phyloP scores from a whole-genome alignment of 2,888 invertebrate genomes.

The Aradus depressus region DNA sequence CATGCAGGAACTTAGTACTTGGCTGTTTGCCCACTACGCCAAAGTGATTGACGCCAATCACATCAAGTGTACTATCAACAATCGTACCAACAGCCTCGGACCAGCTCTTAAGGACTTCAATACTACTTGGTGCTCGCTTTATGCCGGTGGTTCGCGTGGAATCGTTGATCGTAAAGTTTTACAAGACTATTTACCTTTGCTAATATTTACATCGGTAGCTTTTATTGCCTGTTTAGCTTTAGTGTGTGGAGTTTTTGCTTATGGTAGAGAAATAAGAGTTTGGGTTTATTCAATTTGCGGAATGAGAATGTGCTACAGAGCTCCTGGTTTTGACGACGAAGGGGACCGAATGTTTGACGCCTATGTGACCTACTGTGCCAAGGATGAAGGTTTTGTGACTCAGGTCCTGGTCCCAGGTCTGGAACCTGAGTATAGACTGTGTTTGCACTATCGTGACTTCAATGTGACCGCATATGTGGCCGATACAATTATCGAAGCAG shows the following conservation, averaged over 20 bases:
- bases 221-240: conserved; percentile 47
- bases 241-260: conserved; percentile 48
- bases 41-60: conserved; percentile 69
- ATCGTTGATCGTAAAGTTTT: conserved; percentile 41
- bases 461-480: conserved; percentile 79
- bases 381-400: conserved; percentile 83
- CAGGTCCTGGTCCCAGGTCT: conserved; percentile 79
- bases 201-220: conserved; percentile 65
- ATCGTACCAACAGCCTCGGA: conserved; percentile 56
- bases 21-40: conserved; percentile 64
- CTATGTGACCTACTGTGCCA: conserved; percentile 87
- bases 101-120: conserved; percentile 65
- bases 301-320: conserved; percentile 73
- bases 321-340: conserved; percentile 66
- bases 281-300: conserved; percentile 83
- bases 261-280: conserved; percentile 66
- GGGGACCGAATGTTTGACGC: conserved; percentile 86
- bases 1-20: conserved; percentile 64
- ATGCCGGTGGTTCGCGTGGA: conserved; percentile 29
- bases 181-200: conserved; percentile 67
- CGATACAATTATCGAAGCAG: conserved; percentile 85
- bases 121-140: conserved; percentile 56
- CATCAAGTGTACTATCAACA: conserved; percentile 65
- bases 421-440: conserved; percentile 77
- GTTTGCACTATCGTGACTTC: conserved; percentile 84